Percentiles rank a stretch among this genome's conserved stretches.
Evolutionary conservation across 2,113 vertebrate species (phyloP).

Genomic region (Petromus typicus): DNA sequence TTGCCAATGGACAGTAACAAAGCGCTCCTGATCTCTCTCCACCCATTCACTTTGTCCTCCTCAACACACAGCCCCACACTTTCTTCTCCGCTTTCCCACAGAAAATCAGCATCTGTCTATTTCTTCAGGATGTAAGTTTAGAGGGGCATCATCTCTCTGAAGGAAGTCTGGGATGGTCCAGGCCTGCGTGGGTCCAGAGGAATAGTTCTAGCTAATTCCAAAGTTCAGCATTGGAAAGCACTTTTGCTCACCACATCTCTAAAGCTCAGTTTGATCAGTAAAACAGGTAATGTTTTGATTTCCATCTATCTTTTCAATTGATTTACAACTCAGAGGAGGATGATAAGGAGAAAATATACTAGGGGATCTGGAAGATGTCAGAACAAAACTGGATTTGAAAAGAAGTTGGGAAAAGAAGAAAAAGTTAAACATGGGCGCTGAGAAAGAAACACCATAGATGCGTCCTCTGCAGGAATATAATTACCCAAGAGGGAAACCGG

Average conservation of each 20-base stretch:
- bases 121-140: background rate
- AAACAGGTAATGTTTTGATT: slow-evolving; percentile 2
- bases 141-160: background rate
- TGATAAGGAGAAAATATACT: background rate
- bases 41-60: background rate
- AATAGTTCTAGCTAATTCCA: background rate
- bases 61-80: background rate
- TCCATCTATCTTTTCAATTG: slow-evolving; percentile 16
- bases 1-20: background rate
- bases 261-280: background rate
- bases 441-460: background rate
- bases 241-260: background rate
- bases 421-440: background rate
- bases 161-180: background rate
- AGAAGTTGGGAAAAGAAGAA: slow-evolving; percentile 1
- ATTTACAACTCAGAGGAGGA: background rate
- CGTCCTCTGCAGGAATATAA: background rate
- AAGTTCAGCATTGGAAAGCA: background rate
- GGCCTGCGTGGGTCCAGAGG: background rate
- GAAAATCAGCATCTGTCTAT: background rate
- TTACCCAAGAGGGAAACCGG: slow-evolving; percentile 98
- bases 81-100: background rate
- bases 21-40: background rate
- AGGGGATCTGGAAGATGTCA: background rate
- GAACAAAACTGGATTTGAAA: slow-evolving; percentile 20